These are phyloP conservation scores for Zapus hudsonius DNA, from an alignment of 2,113 vertebrate genomes.

Conservation along the genomic window DNA sequence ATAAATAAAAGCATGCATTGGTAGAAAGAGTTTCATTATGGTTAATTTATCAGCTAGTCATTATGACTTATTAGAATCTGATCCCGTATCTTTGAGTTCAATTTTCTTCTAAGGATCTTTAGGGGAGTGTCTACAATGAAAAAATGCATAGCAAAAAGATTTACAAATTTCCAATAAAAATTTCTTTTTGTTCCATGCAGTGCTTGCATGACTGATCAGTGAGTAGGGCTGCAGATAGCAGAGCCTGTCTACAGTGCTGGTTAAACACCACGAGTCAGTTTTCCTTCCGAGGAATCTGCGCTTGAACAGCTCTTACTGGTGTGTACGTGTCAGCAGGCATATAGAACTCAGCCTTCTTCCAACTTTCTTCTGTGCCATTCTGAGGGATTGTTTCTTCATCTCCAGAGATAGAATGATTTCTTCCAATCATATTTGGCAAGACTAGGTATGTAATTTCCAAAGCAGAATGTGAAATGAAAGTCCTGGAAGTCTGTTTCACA, in stretches of 20 bases:
- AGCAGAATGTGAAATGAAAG: constrained; percentile 24
- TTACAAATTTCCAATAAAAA: not conserved
- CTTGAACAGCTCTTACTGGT: not conserved
- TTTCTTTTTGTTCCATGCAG: not conserved
- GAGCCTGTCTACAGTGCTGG: not conserved
- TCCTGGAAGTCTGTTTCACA: not conserved
- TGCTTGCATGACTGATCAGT: not conserved
- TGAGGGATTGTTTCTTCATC: not conserved
- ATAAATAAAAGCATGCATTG: too few relatives aligned
- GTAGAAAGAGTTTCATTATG: too few relatives aligned
- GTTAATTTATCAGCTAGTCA: not conserved
- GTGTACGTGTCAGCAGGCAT: not conserved
- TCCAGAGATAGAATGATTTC: not conserved
- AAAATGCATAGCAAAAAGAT: not conserved
- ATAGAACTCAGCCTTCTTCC: not conserved
- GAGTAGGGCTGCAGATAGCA: not conserved
- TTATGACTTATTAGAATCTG: not conserved
- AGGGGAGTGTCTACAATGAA: not conserved
- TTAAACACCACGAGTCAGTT: constrained; percentile 33
- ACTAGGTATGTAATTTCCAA: not conserved
- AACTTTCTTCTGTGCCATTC: not conserved
- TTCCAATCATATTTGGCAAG: not conserved
- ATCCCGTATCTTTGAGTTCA: not conserved
- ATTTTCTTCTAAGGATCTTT: not conserved
- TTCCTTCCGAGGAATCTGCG: not conserved